Evolutionary conservation across 2,888 invertebrate species (phyloP), one percentile per base, ranked within the genome.

Genomic region (Drosophila leonis): DNA sequence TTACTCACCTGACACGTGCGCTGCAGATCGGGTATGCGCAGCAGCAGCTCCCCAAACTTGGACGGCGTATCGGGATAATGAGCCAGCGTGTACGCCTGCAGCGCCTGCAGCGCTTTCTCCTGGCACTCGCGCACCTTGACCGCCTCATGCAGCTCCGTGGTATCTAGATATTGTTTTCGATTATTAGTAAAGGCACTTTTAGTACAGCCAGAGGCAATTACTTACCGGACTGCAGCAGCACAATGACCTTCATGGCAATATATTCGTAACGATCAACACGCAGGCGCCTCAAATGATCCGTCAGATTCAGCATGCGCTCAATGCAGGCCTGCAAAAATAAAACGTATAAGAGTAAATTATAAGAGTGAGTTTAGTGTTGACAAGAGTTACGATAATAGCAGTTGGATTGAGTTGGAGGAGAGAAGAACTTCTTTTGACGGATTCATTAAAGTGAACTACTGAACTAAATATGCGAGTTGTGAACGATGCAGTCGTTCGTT

Each of bases 221-320:
- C 72, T 92, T 93, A 98, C 98, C 98, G 92, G 98, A 98, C 81
- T 97, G 97, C 86, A 98, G 95, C 59, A 98, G 95, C 71, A 98
- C 96, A 90, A 98, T 97, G 80, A 98, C 98, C 94, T 99, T 99
- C 95, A 99, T 96, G 81, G 98, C 98, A 83, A 98, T 98, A 93
- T 98, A 99, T 94, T 99, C 99, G 93, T 98, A 98, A 90, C 97
- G 95, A 94, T 99, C 98, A 41, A 99, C 97, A 84, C 97, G 95
- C 78, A 99, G 94, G 80, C 98, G 94, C 83, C 98, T 94, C 90
- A 99, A 94, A 93, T 98, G 98, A 92, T 98, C 98, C 0, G 98
- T 98, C 93, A 99, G 97, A 92, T 97, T 97, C 83, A 99, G 95
- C 97, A 99, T 98, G 72, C 98, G 95, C 93, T 98, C 97, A 91